Base-by-base conservation (phyloP, 1,140 invertebrate species). In the Ylistrum balloti region DNA sequence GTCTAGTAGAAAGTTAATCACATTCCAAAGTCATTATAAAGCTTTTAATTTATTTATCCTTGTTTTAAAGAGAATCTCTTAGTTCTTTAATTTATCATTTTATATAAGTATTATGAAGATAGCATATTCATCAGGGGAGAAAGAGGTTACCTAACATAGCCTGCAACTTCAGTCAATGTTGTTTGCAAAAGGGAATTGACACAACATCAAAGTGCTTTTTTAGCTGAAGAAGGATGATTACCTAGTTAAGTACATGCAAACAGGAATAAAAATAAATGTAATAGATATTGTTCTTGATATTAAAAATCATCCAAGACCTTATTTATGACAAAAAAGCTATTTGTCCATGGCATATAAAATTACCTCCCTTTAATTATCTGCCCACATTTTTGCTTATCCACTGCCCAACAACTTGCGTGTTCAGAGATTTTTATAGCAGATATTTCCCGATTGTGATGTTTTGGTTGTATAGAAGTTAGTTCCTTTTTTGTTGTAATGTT, bases 31-130 rank as follows among this genome's bases (percentile, higher is more conserved):
- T 74, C 56, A 74, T 74, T 74, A 28, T 28, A n/a, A 74, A 74
- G 56, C 56, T 74, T 74, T 74, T 74, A 74, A 74, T 28, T 74
- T 74, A 74, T 74, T 74, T 74, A 74, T 74, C 56, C 56, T 74
- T 74, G 56, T 74, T 74, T 74, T 74, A 74, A 74, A 28, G 17
- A n/a, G n/a, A 74, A 74, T 74, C 22, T 74, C 56, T 74, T 74
- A 74, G 28, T 74, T 28, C 5, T 74, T 74, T 28, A 74, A 74
- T 74, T 28, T 74, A 74, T 74, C 56, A 74, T 74, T 74, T 74
- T 74, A 74, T 45, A 45, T 45, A 45, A 45, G 41, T 45, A 45
- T 74, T 74, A 74, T 74, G 28, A 74, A 28, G 56, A 74, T 74
- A 74, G 56, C 56, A 74, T 28, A 9, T 74, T 74, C 56, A 74